These are phyloP conservation scores for Leptinotarsa juncta DNA, from an alignment of 2,888 invertebrate genomes.

Conservation along the genomic window DNA sequence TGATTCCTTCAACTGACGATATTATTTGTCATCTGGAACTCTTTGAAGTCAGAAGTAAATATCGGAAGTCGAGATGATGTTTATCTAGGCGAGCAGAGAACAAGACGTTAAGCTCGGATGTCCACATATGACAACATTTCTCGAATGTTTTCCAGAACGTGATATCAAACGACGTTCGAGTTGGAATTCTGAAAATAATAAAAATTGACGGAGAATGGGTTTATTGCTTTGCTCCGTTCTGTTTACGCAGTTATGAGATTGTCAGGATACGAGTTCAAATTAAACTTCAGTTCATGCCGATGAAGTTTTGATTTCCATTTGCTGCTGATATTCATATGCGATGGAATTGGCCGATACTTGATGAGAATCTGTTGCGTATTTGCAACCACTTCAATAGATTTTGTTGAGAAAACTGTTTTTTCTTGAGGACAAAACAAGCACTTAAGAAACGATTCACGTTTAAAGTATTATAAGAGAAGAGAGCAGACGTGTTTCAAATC, in stretches of 20 bases:
- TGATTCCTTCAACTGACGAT: conserved; percentile 28
- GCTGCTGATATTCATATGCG: too few relatives aligned
- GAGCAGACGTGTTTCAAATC: too few relatives aligned
- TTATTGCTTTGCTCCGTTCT: conserved; percentile 23
- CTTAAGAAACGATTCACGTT: too few relatives aligned
- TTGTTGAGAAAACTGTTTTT: too few relatives aligned
- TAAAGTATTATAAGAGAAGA: too few relatives aligned
- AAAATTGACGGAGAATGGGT: conserved; percentile 21
- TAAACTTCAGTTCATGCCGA: not conserved
- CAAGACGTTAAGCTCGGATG: conserved; percentile 38
- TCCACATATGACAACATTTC: conserved; percentile 41
- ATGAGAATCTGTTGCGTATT: too few relatives aligned
- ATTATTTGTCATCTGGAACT: conserved; percentile 29
- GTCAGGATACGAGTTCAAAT: not conserved
- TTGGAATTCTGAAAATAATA: conserved; percentile 23
- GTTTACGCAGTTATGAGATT: conserved; percentile 17
- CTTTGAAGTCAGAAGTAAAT: conserved; percentile 33
- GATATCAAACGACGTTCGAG: conserved; percentile 25
- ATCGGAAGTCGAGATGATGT: conserved; percentile 18
- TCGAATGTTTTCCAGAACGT: conserved; percentile 30
- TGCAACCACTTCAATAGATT: too few relatives aligned
- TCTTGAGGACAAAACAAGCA: too few relatives aligned
- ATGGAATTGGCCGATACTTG: too few relatives aligned
- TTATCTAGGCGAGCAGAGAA: conserved; percentile 26
- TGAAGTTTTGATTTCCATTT: too few relatives aligned